Conservation (phyloP, 2,797 vertebrate species). For the Sebastes diaconus region DNA sequence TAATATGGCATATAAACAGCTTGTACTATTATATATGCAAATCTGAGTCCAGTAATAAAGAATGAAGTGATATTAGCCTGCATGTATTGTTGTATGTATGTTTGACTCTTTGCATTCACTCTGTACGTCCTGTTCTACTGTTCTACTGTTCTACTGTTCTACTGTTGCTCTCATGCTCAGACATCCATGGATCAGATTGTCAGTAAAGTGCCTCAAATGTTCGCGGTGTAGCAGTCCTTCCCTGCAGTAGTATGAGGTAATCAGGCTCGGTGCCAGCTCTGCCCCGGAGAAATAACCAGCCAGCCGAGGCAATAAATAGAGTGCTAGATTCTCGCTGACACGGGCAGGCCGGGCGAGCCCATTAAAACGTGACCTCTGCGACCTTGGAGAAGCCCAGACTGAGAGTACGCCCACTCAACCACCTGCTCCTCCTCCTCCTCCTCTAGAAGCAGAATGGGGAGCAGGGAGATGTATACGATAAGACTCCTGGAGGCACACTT, state of each 20-base stretch:
- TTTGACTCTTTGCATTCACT: not conserved
- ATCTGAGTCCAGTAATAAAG: not conserved
- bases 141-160: not conserved
- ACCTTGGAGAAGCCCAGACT: slow-evolving; percentile 60
- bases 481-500: not conserved
- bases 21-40: not conserved
- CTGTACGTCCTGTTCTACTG: too few species aligned
- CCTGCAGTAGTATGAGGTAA: slow-evolving; percentile 52
- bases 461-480: not conserved
- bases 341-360: slow-evolving; percentile 45
- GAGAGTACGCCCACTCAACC: slow-evolving; percentile 64
- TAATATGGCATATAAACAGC: not conserved
- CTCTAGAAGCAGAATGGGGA: not conserved
- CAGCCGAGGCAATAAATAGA: slow-evolving; percentile 58
- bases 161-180: not conserved
- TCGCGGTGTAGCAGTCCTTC: slow-evolving; percentile 1
- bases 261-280: slow-evolving; percentile 50
- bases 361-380: slow-evolving; percentile 69
- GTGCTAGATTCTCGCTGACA: slow-evolving; percentile 61
- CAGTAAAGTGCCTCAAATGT: not conserved
- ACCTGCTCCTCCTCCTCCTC: slow-evolving; percentile 69
- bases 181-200: not conserved
- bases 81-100: too few species aligned
- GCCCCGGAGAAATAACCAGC: slow-evolving; percentile 52
- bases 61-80: not conserved